phyloP scores from a whole-genome alignment of 2,113 vertebrate species.

The Aythya baeri region DNA sequence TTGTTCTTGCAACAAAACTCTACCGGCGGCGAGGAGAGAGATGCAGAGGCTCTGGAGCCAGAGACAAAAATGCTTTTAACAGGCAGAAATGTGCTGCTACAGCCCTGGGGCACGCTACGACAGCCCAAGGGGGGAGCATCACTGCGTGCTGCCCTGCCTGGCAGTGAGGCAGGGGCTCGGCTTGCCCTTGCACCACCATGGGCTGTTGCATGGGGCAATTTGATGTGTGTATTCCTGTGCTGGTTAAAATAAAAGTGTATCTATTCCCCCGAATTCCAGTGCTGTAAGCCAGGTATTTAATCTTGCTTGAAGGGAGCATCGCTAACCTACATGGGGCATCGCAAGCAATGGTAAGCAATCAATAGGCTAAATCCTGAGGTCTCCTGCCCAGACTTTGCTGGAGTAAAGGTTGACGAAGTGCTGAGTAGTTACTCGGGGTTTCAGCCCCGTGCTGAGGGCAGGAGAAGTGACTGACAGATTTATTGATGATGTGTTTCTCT shows the following conservation, averaged over 20 bases:
- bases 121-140: background rate
- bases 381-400: conserved; percentile 30
- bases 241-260: background rate
- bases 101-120: fast-evolving
- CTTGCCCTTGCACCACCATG: background rate
- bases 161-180: background rate
- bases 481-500: conserved; percentile 53
- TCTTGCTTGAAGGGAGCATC: conserved; percentile 56
- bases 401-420: conserved; percentile 56
- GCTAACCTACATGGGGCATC: background rate
- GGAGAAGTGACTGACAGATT: conserved; percentile 52
- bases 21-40: background rate
- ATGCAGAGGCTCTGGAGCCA: background rate
- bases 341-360: conserved; percentile 50
- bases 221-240: background rate
- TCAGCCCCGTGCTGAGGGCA: background rate
- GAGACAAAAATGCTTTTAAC: background rate
- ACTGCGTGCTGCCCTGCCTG: background rate
- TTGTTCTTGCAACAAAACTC: conserved; percentile 20
- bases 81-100: background rate
- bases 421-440: conserved; percentile 38
- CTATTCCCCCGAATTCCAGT: background rate
- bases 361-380: conserved; percentile 57
- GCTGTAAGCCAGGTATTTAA: conserved; percentile 48
- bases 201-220: background rate